phyloP scores from a whole-genome alignment of 2,888 invertebrate genomes.

The Papilio elwesi region DNA sequence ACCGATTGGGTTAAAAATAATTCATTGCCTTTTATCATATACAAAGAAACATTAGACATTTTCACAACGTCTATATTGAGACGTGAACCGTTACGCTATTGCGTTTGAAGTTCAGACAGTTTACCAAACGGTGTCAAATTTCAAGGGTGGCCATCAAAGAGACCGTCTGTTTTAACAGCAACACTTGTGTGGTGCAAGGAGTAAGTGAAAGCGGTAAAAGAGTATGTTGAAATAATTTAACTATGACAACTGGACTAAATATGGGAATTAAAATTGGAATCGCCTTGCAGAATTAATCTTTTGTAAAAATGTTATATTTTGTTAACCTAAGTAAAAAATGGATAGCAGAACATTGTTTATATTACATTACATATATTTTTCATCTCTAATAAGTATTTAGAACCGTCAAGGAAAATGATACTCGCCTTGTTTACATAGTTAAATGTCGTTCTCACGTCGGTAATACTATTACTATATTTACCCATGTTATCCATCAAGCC shows the following conservation, averaged over 20 bases:
- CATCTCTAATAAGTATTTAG: too few species aligned
- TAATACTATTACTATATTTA: too few species aligned
- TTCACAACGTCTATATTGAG: slow-evolving; percentile 36
- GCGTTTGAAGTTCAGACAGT: slow-evolving; percentile 50
- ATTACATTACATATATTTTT: too few species aligned
- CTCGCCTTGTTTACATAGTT: too few species aligned
- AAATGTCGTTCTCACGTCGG: too few species aligned
- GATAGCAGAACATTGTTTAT: too few species aligned
- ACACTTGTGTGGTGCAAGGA: slow-evolving; percentile 49
- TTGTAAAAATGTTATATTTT: too few species aligned
- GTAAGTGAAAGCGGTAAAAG: slow-evolving; percentile 19
- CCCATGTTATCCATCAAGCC: too few species aligned
- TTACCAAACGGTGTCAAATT: slow-evolving; percentile 59
- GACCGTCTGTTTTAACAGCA: slow-evolving; percentile 59
- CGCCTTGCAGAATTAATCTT: too few species aligned
- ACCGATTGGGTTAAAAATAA: not conserved
- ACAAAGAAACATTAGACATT: slow-evolving; percentile 21
- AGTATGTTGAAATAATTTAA: not conserved
- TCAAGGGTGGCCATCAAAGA: slow-evolving; percentile 58
- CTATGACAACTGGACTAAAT: not conserved
- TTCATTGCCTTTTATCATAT: slow-evolving; percentile 7
- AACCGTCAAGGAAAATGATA: too few species aligned
- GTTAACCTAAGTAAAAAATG: too few species aligned
- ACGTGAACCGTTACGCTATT: slow-evolving; percentile 33
- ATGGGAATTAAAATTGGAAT: too few species aligned